Conservation (phyloP, 2,888 invertebrate species). For the Dryocosmus kuriphilus region DNA sequence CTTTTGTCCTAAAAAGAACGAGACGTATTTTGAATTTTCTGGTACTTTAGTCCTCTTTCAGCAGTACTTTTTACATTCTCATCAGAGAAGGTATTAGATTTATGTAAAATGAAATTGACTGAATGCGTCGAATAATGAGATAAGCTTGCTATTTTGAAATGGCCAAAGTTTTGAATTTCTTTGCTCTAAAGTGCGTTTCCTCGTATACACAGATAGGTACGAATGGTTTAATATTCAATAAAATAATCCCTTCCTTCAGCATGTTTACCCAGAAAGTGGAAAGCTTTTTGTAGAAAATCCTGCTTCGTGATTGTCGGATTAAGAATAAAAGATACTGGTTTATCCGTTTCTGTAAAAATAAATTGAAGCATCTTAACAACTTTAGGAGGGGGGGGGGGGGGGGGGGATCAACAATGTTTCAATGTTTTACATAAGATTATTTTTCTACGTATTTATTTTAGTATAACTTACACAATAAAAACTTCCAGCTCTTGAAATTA, state of each 20-base stretch:
- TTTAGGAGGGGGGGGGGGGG: too few relatives aligned
- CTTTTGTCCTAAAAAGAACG: too few relatives aligned
- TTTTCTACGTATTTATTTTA: too few relatives aligned
- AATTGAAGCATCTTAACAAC: background rate
- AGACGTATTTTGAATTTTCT: too few relatives aligned
- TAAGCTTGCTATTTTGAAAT: conserved; percentile 39
- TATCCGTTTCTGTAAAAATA: background rate
- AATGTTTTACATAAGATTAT: too few relatives aligned
- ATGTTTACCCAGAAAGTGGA: background rate
- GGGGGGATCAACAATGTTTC: too few relatives aligned
- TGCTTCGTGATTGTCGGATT: background rate
- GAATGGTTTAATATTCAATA: background rate
- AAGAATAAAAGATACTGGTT: background rate
- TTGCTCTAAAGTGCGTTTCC: background rate
- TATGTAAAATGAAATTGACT: conserved; percentile 42
- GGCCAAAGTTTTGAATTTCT: conserved; percentile 9
- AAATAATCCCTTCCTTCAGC: background rate
- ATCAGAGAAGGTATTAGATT: too few relatives aligned
- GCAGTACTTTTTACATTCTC: too few relatives aligned
- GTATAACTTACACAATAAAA: too few relatives aligned
- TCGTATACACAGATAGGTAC: too few relatives aligned
- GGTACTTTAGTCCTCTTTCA: too few relatives aligned
- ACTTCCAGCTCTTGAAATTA: too few relatives aligned
- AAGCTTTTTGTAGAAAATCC: background rate
- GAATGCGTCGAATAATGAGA: conserved; percentile 50